A percentile compares a stretch with the other conserved stretches of the same genome.
phyloP scores from a whole-genome alignment of 2,888 invertebrate genomes.

The Conomelus anceps region DNA sequence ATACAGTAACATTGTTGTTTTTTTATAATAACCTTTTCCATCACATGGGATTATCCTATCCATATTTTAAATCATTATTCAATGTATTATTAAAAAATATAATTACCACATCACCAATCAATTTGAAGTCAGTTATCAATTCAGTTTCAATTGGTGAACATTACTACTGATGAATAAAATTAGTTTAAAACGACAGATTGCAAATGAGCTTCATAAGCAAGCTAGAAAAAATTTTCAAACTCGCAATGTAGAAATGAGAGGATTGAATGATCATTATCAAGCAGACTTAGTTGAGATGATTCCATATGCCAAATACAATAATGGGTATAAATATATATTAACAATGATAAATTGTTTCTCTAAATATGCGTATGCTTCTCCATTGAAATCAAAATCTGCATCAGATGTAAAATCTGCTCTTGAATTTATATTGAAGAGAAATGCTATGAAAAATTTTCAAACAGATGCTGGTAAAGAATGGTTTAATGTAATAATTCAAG shows the following conservation, averaged over 20 bases:
- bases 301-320: slow-evolving; percentile 9
- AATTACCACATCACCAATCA: no score
- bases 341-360: slow-evolving; percentile 15
- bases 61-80: no score
- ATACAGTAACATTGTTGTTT: no score
- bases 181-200: neutral
- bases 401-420: slow-evolving; percentile 14
- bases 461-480: slow-evolving; percentile 29
- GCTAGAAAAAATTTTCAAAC: slow-evolving; percentile 14
- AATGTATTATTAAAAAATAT: no score
- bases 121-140: no score
- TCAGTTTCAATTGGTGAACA: no score
- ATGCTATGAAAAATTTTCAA: slow-evolving; percentile 23
- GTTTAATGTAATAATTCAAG: slow-evolving; percentile 23
- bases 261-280: slow-evolving; percentile 23
- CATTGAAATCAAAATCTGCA: slow-evolving; percentile 21
- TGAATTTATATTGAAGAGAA: slow-evolving; percentile 1
- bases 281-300: slow-evolving; percentile 25
- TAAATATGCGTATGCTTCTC: slow-evolving; percentile 10
- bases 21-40: no score
- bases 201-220: slow-evolving; percentile 22
- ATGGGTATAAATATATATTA: slow-evolving; percentile 4
- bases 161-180: no score
- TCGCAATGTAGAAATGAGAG: slow-evolving; percentile 17
- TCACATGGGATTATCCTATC: no score